phyloP scores from a whole-genome alignment of 1,140 invertebrate species.

The Bombus balteatus region DNA sequence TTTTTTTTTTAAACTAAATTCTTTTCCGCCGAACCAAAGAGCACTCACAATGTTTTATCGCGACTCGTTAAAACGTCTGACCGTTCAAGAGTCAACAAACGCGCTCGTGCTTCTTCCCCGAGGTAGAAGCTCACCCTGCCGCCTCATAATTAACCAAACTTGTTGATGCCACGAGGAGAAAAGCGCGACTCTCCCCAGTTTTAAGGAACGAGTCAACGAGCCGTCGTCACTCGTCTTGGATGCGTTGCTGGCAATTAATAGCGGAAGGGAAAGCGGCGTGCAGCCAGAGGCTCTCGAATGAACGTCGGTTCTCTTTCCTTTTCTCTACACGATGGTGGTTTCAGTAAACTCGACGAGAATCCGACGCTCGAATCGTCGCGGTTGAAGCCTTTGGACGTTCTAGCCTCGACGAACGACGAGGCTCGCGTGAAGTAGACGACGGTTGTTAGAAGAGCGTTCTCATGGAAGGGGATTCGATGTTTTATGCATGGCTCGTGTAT shows the following conservation, averaged over 20 bases:
- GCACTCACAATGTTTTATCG: neutral
- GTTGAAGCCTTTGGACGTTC: neutral
- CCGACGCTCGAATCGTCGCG: neutral
- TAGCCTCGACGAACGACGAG: no score
- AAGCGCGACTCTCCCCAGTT: neutral
- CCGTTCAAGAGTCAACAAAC: slow-evolving; percentile 1
- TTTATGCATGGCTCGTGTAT: neutral
- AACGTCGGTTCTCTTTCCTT: neutral
- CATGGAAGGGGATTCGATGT: neutral
- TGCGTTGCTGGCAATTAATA: slow-evolving; percentile 5
- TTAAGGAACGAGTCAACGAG: slow-evolving; percentile 11
- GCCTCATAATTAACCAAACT: slow-evolving; percentile 26
- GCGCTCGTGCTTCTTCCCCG: neutral
- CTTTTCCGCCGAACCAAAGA: no score
- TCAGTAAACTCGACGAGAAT: slow-evolving; percentile 19
- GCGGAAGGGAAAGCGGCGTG: neutral
- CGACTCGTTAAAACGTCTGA: neutral
- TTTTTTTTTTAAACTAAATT: neutral
- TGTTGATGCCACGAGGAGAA: slow-evolving; percentile 14
- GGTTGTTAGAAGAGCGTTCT: neutral
- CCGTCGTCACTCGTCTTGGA: neutral
- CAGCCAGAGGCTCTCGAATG: neutral
- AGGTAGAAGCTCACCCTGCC: neutral
- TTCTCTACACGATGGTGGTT: neutral
- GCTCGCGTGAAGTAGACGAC: neutral